Evolutionary conservation across 2,113 vertebrate species (phyloP).

Genomic region (Callospermophilus lateralis): DNA sequence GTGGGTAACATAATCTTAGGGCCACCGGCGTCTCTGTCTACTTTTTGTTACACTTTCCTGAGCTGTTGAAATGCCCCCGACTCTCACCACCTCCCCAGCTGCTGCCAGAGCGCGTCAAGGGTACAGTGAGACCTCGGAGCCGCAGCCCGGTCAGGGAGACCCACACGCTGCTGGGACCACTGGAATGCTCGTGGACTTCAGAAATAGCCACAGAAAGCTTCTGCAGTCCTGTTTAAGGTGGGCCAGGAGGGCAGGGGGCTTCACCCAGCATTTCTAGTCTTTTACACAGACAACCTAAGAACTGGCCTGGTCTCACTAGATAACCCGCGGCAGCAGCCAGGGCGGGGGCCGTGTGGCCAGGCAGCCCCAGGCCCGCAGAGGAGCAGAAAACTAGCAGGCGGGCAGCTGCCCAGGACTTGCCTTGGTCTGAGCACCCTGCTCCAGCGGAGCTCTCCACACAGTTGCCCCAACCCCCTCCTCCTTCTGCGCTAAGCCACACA

Average conservation of each 20-base stretch:
- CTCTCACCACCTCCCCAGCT: background rate
- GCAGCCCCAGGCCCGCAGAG: rapidly evolving
- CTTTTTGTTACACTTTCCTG: background rate
- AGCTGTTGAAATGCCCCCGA: background rate
- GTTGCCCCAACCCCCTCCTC: background rate
- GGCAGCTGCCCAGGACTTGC: rapidly evolving
- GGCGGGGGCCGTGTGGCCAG: rapidly evolving
- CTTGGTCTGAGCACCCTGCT: background rate
- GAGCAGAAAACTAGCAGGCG: background rate
- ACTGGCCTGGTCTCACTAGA: too few relatives aligned
- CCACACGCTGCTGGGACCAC: too few relatives aligned
- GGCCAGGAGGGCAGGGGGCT: too few relatives aligned
- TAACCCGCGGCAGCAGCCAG: too few relatives aligned
- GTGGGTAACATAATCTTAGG: background rate
- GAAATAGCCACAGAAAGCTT: too few relatives aligned
- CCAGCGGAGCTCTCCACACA: background rate
- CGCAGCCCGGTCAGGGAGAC: too few relatives aligned
- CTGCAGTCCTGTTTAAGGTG: too few relatives aligned
- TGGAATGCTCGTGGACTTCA: too few relatives aligned
- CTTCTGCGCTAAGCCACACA: background rate
- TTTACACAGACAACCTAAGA: too few relatives aligned
- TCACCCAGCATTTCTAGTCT: too few relatives aligned
- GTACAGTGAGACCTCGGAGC: background rate
- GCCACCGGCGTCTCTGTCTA: background rate
- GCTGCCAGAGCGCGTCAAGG: background rate